Evolutionary conservation across 2,113 vertebrate genomes (phyloP).

Genomic region (Ia io): DNA sequence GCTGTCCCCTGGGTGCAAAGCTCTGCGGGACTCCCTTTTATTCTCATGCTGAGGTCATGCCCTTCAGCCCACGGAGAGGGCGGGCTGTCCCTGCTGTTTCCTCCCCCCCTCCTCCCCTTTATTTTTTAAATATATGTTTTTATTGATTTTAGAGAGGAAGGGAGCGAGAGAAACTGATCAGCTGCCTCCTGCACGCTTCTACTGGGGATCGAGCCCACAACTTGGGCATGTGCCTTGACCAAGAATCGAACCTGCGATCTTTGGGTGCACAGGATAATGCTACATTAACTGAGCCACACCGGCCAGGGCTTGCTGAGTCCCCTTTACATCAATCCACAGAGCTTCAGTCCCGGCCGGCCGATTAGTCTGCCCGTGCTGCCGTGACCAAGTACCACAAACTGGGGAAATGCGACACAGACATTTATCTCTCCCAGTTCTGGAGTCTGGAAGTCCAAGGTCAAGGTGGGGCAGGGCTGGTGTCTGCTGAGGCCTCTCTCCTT

Average conservation of each 20-base stretch:
- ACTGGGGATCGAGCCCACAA: too few species aligned
- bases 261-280: too few species aligned
- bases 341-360: fast-evolving
- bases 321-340: too few species aligned
- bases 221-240: too few species aligned
- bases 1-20: neutral
- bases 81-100: fast-evolving
- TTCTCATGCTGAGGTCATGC: fast-evolving
- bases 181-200: too few species aligned
- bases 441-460: neutral
- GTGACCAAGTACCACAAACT: fast-evolving
- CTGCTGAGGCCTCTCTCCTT: neutral
- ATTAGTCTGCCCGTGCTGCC: fast-evolving
- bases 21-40: fast-evolving
- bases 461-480: neutral
- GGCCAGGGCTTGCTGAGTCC: too few species aligned
- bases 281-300: too few species aligned
- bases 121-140: too few species aligned
- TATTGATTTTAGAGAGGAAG: too few species aligned
- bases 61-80: neutral
- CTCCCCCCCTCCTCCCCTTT: neutral
- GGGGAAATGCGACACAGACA: neutral
- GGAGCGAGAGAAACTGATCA: too few species aligned
- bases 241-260: too few species aligned
- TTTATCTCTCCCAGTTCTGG: neutral